Base-by-base conservation (phyloP, 2,113 vertebrate genomes). In the Agapornis roseicollis region DNA sequence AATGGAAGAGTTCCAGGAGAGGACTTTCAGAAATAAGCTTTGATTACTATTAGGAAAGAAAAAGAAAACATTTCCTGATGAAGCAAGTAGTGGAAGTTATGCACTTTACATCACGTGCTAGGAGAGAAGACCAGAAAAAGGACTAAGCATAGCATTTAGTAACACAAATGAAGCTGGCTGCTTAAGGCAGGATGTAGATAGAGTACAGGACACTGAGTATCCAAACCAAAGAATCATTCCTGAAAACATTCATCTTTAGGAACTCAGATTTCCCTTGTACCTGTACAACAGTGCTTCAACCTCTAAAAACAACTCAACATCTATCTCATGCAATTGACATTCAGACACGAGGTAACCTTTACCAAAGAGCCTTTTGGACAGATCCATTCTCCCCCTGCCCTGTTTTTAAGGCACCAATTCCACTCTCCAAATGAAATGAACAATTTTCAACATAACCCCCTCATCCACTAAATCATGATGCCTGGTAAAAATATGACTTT, bases 401-500 rank as follows among this genome's bases (percentile, higher is more conserved):
- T 92, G 49, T 28, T 25, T 71, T 84, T 79, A 47, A 93, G 69
- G 80, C 50, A 90, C 20, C 73, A 55, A 37, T 81, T 71, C 91
- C 91, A 92, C 89, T 89, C 83, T 89, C 77, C 71, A 68, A 90
- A 92, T 35, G 61, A 94, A 94, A 87, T 7, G 24, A 68, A 73
- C 53, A 58, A 47, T 13, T 82, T 63, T 74, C 35, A 49, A 11
- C 31, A 71, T 37, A 76, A 60, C 56, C 83, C 88, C 72, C 46
- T 74, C 74, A 39, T 44, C 86, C 83, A 60, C 42, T 79, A 94
- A 94, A 96, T 60, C 55, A 95, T 84, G 90, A 90, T 71, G 60
- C 83, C 93, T 95, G 89, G 35, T 78, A 94, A 61, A 95, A 96
- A 93, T 85, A 97, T 33, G 53, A 58, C 41, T 68, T 85, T 94